Evolutionary conservation across 2,888 invertebrate species (phyloP).

Genomic region (Onthophagus sagittarius): DNA sequence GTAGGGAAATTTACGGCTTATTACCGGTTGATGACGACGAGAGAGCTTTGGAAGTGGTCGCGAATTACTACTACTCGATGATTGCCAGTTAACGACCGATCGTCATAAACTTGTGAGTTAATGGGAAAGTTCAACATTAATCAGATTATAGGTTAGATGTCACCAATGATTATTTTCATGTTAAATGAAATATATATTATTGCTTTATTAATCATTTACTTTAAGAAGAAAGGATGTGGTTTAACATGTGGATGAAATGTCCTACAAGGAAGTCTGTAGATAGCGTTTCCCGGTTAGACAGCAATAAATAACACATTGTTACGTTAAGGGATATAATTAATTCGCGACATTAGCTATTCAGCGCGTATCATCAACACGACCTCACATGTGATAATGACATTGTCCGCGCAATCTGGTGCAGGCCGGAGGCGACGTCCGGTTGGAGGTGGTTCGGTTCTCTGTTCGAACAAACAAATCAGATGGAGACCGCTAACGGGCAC

Average conservation of each 20-base stretch:
- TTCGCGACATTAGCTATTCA: constrained; percentile 10
- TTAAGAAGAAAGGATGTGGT: background rate
- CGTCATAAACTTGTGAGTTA: background rate
- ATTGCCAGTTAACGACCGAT: background rate
- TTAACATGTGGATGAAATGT: background rate
- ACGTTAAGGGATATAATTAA: background rate
- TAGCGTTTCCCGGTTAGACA: background rate
- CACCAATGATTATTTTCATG: background rate
- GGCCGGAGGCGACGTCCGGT: background rate
- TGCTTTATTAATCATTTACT: background rate
- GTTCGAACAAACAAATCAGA: constrained; percentile 9
- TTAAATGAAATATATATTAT: too few species aligned
- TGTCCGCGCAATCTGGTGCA: constrained; percentile 11
- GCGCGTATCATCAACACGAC: constrained; percentile 2
- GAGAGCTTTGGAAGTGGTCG: background rate
- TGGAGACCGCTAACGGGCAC: constrained; percentile 1
- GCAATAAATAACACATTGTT: constrained; percentile 11
- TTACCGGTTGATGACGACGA: background rate
- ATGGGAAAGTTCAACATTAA: background rate
- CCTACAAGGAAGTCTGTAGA: background rate
- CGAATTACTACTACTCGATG: background rate
- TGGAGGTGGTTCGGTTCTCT: background rate
- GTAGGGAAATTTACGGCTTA: background rate
- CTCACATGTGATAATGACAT: constrained; percentile 11
- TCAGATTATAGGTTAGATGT: background rate